These are phyloP conservation scores for Idaea dimidiata DNA, from an alignment of 2,888 invertebrate species.

Conservation along the genomic window DNA sequence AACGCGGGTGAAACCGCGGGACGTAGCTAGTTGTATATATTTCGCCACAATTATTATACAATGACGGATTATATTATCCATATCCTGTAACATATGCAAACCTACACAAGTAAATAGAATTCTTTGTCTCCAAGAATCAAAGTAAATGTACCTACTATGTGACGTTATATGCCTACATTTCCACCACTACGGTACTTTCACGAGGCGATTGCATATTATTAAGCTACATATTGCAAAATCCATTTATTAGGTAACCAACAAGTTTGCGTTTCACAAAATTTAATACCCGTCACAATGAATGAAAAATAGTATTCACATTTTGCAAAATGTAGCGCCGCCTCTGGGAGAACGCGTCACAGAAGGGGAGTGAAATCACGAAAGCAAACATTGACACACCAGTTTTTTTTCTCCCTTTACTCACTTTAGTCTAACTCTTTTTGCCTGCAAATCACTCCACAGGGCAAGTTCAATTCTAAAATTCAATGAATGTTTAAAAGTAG, in stretches of 20 bases:
- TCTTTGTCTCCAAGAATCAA: too few species aligned
- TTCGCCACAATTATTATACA: too few species aligned
- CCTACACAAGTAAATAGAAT: too few species aligned
- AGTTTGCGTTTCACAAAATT: conserved; percentile 9
- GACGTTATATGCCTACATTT: too few species aligned
- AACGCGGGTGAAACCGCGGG: too few species aligned
- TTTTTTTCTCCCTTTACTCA: conserved; percentile 77
- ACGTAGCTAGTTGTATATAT: too few species aligned
- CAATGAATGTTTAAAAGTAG: conserved; percentile 55
- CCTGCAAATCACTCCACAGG: conserved; percentile 70
- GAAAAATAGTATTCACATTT: conserved; percentile 49
- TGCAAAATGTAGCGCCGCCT: conserved; percentile 30
- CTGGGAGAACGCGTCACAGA: conserved; percentile 52
- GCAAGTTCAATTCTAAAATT: conserved; percentile 58
- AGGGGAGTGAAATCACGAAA: conserved; percentile 70
- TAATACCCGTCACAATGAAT: conserved; percentile 25
- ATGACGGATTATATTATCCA: too few species aligned
- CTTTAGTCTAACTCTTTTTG: conserved; percentile 69
- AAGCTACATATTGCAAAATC: conserved; percentile 9
- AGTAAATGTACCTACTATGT: too few species aligned
- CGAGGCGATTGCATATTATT: not conserved
- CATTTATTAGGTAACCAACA: not conserved
- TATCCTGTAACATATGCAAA: too few species aligned
- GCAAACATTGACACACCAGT: conserved; percentile 77
- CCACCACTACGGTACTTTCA: not conserved